Evolutionary conservation across 2,797 vertebrate genomes (phyloP).

Genomic region (Lemur catta): DNA sequence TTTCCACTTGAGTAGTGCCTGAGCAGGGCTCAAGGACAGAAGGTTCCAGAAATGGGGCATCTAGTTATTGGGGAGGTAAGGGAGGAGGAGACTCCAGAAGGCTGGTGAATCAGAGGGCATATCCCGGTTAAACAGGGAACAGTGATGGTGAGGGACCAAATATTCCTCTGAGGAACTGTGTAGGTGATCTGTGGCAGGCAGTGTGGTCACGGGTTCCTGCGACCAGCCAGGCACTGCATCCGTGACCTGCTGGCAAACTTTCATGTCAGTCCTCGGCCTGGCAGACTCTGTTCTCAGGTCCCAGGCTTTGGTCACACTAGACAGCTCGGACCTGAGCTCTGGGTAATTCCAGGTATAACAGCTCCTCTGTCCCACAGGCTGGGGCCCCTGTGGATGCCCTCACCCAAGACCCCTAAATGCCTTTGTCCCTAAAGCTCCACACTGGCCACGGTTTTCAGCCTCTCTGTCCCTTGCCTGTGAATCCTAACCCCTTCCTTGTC

Average conservation of each 20-base stretch:
- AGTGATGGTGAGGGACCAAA: rapidly evolving
- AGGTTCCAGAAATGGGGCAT: neutral
- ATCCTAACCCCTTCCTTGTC: neutral
- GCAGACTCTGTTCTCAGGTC: neutral
- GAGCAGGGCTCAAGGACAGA: neutral
- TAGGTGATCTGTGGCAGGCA: neutral
- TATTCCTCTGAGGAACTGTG: neutral
- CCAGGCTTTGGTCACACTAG: neutral
- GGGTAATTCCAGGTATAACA: neutral
- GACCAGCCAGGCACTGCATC: neutral
- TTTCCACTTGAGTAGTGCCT: neutral
- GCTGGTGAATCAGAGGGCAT: neutral
- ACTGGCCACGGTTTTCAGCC: neutral
- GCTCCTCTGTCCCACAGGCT: neutral
- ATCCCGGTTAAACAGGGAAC: rapidly evolving
- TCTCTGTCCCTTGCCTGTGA: neutral
- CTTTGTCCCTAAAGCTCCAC: neutral
- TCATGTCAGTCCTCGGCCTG: neutral
- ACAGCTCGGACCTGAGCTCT: neutral
- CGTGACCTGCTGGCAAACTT: neutral
- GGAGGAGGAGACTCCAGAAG: neutral
- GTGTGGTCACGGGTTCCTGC: neutral
- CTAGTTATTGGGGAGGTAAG: neutral
- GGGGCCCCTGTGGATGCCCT: neutral
- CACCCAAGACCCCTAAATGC: neutral